Base-by-base conservation (phyloP, 2,888 invertebrate genomes). In the Microplitis deprimator region DNA sequence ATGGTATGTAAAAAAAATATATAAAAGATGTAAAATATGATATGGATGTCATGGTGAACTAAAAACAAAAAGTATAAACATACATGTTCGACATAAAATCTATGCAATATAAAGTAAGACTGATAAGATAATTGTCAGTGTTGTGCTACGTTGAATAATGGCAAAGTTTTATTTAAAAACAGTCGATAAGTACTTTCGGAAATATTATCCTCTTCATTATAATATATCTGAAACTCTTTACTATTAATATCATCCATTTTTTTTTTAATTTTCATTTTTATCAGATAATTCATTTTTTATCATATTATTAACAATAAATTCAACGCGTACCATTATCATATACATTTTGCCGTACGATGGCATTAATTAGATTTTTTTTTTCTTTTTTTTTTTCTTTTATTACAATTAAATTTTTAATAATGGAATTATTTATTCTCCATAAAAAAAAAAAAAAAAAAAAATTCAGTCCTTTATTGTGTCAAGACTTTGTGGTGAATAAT, bases 171-270 rank as follows among this genome's bases (percentile, higher is more conserved):
- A 50, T 50, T 50, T 86, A 87, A 89, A 88, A 89, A 88, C 87
- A 88, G 87, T 89, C 85, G 86, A 89, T 89, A 89, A 89, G 89
- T 89, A 89, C 89, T 88, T 89, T 88, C 86, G 85, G 87, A 86
- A 87, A 87, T 88, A 50, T 50, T 50, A 29, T 29, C 29, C 50
- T 50, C 13, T 10, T 50, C 50, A 50, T 50, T 50, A 50, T 13
- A 8, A 50, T 50, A 50, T 50, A 87, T 88, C 82, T 81, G 85
- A 88, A 88, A 89, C 86, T 85, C 85, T 85, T 86, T 86, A 88
- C 50, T 86, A 87, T 87, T 38, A 59, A 73, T 68, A 69, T 74
- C n/a, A 62, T 62, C 4, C 17, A 16, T 50, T 77, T 29, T 68
- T 68, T 73, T 77, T 7, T 67, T 59, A 50, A 50, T 50, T 50